These are phyloP conservation scores for Delia radicum DNA, from an alignment of 1,140 invertebrate species.

Conservation along the genomic window DNA sequence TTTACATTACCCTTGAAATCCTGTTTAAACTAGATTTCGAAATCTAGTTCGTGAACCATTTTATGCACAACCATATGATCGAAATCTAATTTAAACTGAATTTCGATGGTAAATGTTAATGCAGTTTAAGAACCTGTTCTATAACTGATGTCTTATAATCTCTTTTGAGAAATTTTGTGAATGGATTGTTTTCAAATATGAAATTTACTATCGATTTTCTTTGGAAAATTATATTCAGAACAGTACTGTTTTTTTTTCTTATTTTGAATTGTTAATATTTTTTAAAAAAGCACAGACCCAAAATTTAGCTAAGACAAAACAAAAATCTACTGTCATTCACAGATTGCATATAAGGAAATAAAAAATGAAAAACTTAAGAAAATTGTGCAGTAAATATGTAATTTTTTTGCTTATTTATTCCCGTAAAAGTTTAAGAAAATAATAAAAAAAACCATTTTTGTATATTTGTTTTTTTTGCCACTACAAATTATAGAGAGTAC, in stretches of 20 bases:
- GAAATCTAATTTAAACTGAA: too few relatives aligned
- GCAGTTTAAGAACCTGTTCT: too few relatives aligned
- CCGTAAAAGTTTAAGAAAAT: not conserved
- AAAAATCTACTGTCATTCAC: not conserved
- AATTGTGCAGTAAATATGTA: constrained; percentile 27
- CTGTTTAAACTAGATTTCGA: too few relatives aligned
- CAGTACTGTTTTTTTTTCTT: not conserved
- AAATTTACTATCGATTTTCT: not conserved
- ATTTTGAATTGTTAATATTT: not conserved
- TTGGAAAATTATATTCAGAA: not conserved
- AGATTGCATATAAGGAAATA: constrained; percentile 37
- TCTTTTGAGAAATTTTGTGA: too few relatives aligned
- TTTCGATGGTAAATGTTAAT: too few relatives aligned
- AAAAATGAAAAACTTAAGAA: constrained; percentile 41
- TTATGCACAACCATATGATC: too few relatives aligned
- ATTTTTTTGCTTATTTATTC: constrained; percentile 1
- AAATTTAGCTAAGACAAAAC: not conserved
- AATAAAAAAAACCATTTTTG: not conserved
- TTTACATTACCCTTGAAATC: too few relatives aligned
- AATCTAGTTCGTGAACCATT: too few relatives aligned
- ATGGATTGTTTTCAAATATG: too few relatives aligned
- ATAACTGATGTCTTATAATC: too few relatives aligned
- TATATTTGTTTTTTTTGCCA: not conserved
- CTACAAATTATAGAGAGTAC: not conserved
- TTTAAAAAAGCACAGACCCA: not conserved